Evolutionary conservation across 2,113 vertebrate species (phyloP).

Genomic region (Butorides virescens): DNA sequence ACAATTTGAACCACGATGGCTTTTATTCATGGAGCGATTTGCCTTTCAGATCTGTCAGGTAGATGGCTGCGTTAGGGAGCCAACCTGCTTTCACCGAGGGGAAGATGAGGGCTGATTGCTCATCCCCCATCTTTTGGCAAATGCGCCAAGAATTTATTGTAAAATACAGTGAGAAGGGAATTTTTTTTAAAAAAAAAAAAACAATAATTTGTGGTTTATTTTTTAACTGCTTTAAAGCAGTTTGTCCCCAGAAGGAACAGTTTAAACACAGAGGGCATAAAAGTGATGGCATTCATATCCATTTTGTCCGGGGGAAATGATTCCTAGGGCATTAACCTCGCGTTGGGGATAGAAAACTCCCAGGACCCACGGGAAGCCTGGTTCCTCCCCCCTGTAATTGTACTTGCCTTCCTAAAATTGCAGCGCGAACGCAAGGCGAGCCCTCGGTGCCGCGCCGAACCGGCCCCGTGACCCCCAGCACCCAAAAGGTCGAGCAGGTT

Average conservation of each 20-base stretch:
- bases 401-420: neutral
- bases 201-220: neutral
- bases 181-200: neutral
- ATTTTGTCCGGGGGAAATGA: neutral
- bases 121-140: neutral
- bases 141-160: neutral
- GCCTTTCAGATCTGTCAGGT: constrained; percentile 2
- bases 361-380: neutral
- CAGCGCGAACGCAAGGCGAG: neutral
- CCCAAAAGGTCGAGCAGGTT: neutral
- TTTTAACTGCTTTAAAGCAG: neutral
- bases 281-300: neutral
- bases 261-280: neutral
- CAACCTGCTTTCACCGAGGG: neutral
- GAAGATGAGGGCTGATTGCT: neutral
- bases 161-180: neutral
- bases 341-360: neutral
- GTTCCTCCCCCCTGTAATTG: neutral
- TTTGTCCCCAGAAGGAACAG: neutral
- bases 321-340: neutral
- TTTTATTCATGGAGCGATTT: constrained; percentile 22
- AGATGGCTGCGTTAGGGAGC: neutral
- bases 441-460: neutral
- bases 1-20: neutral
- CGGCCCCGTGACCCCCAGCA: neutral